Evolutionary conservation across 2,888 invertebrate genomes (phyloP).

Genomic region (Pherbina coryleti): DNA sequence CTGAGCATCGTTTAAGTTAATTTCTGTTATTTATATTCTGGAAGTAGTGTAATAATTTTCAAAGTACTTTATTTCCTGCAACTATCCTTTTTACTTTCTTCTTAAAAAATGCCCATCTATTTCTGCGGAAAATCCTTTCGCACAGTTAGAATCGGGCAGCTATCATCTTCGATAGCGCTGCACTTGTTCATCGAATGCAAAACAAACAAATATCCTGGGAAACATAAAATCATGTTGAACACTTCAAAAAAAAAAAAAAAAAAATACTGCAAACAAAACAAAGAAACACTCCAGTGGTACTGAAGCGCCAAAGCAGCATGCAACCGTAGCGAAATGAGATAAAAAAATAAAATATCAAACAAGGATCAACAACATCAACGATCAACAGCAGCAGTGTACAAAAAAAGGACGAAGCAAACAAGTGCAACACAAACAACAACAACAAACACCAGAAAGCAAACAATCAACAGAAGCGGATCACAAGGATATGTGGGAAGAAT

Average conservation of each 20-base stretch:
- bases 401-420: neutral
- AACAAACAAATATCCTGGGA: too few species aligned
- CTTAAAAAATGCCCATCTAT: too few species aligned
- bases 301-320: constrained; percentile 10
- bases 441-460: too few species aligned
- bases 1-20: too few species aligned
- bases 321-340: constrained; percentile 15
- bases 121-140: neutral
- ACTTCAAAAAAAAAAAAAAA: neutral
- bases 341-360: neutral
- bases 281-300: constrained; percentile 2
- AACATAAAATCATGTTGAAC: too few species aligned
- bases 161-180: neutral
- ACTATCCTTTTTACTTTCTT: too few species aligned
- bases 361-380: neutral
- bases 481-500: constrained; percentile 26
- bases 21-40: too few species aligned
- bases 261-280: neutral
- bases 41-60: too few species aligned
- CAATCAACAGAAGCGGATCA: neutral
- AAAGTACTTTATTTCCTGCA: too few species aligned
- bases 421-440: neutral
- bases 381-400: neutral
- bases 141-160: neutral
- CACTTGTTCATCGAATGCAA: neutral